These are phyloP conservation scores for Arvicanthis niloticus DNA, from an alignment of 2,113 vertebrate species.

Conservation along the genomic window DNA sequence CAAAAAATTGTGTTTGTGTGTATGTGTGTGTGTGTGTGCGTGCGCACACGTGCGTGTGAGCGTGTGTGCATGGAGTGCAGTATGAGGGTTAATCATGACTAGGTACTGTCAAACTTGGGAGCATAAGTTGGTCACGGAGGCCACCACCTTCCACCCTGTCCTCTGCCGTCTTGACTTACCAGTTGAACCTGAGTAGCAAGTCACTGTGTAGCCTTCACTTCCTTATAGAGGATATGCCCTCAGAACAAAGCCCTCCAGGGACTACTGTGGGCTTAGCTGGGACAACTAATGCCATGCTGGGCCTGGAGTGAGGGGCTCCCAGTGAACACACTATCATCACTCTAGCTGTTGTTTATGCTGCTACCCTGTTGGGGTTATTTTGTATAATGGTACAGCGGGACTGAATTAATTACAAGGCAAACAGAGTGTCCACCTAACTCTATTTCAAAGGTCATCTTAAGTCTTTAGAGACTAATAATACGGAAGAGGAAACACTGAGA, in stretches of 20 bases:
- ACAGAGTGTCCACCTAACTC: background rate
- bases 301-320: background rate
- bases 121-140: fast-evolving
- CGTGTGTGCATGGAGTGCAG: too few relatives aligned
- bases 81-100: background rate
- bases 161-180: background rate
- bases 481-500: background rate
- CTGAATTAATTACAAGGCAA: background rate
- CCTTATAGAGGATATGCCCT: background rate
- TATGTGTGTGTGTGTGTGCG: too few relatives aligned
- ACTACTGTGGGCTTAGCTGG: background rate
- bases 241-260: fast-evolving
- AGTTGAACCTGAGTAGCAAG: background rate
- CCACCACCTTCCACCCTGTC: fast-evolving
- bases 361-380: background rate
- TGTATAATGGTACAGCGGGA: background rate
- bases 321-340: fast-evolving
- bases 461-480: background rate
- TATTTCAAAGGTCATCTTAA: background rate
- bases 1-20: background rate
- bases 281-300: fast-evolving
- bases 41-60: too few relatives aligned
- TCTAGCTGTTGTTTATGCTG: background rate
- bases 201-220: background rate
- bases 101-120: background rate